Conservation (phyloP, 2,888 invertebrate genomes). For the Drosophila vallismaia region DNA sequence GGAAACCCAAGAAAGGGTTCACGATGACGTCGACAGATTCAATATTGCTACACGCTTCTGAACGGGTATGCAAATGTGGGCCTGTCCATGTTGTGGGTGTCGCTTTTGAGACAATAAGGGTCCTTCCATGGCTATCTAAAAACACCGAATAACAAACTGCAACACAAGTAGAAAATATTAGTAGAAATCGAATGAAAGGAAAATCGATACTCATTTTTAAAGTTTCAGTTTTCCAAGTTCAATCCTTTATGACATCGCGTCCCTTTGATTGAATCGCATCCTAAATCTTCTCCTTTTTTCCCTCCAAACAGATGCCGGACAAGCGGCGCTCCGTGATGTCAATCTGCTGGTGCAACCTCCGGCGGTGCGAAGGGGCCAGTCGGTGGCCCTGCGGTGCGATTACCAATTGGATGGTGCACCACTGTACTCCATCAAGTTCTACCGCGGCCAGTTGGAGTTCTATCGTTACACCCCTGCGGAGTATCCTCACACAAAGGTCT, state of each 20-base stretch:
- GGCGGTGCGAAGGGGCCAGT: conserved; percentile 86
- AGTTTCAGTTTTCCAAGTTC: neutral
- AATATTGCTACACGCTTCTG: conserved; percentile 68
- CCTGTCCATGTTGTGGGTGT: conserved; percentile 32
- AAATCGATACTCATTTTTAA: no score
- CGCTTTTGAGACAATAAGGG: neutral
- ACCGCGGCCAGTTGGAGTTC: conserved; percentile 88
- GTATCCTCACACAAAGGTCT: conserved; percentile 87
- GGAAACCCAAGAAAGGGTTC: conserved; percentile 47
- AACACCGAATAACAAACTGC: no score
- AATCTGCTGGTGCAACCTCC: conserved; percentile 86
- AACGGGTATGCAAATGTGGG: conserved; percentile 62
- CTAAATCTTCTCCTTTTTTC: neutral
- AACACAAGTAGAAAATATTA: no score
- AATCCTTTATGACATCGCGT: conserved; percentile 34
- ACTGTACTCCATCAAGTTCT: conserved; percentile 89
- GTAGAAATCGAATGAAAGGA: no score
- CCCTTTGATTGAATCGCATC: conserved; percentile 65
- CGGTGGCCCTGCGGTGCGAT: conserved; percentile 86
- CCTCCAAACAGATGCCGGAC: conserved; percentile 84
- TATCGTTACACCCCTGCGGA: conserved; percentile 88
- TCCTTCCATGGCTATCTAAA: no score
- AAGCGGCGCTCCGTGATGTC: conserved; percentile 84
- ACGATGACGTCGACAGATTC: conserved; percentile 50
- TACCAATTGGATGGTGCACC: conserved; percentile 88